Conservation (phyloP, 2,797 vertebrate genomes). For the Lagorchestes hirsutus region DNA sequence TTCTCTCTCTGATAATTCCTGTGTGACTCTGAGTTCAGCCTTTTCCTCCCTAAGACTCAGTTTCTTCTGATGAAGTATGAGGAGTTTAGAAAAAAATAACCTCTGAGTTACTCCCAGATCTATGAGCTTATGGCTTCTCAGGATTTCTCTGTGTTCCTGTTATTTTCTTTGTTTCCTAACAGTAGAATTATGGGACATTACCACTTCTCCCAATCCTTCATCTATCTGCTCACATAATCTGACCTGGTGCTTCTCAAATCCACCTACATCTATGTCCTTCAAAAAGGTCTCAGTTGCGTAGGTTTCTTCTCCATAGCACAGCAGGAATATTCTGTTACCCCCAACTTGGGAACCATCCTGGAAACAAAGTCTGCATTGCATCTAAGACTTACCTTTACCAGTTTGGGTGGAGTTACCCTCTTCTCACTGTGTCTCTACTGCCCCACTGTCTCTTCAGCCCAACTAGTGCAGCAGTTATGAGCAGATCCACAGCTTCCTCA, state of each 20-base stretch:
- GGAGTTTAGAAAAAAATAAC: not conserved
- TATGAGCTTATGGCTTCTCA: not conserved
- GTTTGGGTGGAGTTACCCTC: not conserved
- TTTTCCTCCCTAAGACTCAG: not conserved
- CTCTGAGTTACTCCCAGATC: not conserved
- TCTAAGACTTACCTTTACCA: not conserved
- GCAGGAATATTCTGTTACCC: not conserved
- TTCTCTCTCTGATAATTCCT: not conserved
- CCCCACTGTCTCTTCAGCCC: not conserved
- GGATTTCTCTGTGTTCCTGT: not conserved
- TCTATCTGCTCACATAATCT: not conserved
- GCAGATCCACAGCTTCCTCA: not conserved
- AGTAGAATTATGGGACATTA: not conserved
- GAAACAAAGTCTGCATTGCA: not conserved
- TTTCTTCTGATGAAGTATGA: not conserved
- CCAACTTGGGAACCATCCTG: not conserved
- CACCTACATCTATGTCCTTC: not conserved
- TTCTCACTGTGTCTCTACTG: not conserved
- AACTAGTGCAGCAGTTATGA: not conserved
- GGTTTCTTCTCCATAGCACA: not conserved
- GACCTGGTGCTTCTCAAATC: not conserved
- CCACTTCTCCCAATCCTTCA: not conserved
- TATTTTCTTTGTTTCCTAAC: not conserved
- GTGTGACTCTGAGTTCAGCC: not conserved
- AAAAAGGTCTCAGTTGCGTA: not conserved